A percentile compares a stretch with the other conserved stretches of the same genome.
phyloP scores from a whole-genome alignment of 1,140 invertebrate genomes.

The Metopolophium dirhodum region DNA sequence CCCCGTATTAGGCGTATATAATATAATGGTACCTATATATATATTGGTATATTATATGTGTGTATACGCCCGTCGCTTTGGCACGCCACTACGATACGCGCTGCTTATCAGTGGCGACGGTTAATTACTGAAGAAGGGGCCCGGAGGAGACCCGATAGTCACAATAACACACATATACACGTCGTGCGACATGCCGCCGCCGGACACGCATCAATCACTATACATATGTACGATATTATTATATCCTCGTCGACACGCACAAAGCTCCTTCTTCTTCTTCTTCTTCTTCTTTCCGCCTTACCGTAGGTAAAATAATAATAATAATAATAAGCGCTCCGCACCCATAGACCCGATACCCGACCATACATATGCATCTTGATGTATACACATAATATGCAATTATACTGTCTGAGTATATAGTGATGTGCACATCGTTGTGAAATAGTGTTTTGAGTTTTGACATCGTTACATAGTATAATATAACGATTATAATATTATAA shows the following conservation, averaged over 20 bases:
- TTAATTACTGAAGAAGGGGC: background rate
- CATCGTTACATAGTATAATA: background rate
- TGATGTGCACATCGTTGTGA: background rate
- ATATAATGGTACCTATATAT: background rate
- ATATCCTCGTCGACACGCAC: background rate
- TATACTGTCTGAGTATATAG: background rate
- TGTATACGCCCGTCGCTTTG: background rate
- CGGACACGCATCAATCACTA: constrained; percentile 26
- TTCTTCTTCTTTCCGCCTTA: background rate
- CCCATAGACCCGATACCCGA: background rate
- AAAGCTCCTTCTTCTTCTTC: background rate
- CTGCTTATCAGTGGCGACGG: constrained; percentile 3
- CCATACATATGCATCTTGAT: too few species aligned
- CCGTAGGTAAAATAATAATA: background rate
- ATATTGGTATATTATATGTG: background rate
- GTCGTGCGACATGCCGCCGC: background rate
- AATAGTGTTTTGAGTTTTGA: background rate
- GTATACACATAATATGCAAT: background rate
- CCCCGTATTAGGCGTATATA: background rate
- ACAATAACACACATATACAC: background rate
- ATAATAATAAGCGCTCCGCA: background rate
- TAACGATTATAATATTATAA: too few species aligned
- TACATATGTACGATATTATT: background rate
- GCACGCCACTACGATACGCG: constrained; percentile 4
- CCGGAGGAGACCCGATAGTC: background rate